phyloP scores from a whole-genome alignment of 2,113 vertebrate genomes.

The Cochlearius cochlearius region DNA sequence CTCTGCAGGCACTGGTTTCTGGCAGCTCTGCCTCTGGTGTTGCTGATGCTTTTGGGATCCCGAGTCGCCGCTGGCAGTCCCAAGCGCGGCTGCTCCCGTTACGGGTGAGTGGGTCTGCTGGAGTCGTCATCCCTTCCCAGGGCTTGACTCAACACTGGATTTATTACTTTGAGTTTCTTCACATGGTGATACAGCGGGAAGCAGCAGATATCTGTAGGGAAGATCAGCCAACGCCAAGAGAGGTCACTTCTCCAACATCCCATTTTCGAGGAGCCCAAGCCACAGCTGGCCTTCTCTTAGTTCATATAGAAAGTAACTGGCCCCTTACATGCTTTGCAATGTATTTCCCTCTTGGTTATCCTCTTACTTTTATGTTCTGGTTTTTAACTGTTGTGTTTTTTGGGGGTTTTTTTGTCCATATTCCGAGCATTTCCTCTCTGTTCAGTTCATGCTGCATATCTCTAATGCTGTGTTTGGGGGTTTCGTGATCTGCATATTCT shows the following conservation, averaged over 20 bases:
- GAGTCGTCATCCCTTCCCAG: not conserved
- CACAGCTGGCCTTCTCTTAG: not conserved
- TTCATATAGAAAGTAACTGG: not conserved
- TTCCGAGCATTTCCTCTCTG: not conserved
- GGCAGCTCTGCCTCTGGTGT: not conserved
- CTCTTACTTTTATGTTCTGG: not conserved
- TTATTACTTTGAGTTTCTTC: not conserved
- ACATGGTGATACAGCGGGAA: not conserved
- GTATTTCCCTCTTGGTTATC: not conserved
- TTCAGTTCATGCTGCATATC: not conserved
- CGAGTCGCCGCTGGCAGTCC: not conserved
- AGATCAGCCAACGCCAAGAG: not conserved
- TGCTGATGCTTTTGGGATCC: not conserved
- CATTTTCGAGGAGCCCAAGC: not conserved
- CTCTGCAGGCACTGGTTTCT: not conserved
- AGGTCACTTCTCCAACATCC: not conserved
- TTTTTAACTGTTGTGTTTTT: not conserved
- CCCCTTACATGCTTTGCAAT: not conserved
- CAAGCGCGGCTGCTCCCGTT: rapidly evolving
- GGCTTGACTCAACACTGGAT: not conserved
- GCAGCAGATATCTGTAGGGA: not conserved
- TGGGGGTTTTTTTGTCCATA: not conserved
- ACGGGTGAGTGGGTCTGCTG: not conserved
- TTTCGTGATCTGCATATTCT: not conserved
- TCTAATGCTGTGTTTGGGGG: not conserved